Conservation (phyloP, 2,113 vertebrate genomes). For the Orthonyx spaldingii region DNA sequence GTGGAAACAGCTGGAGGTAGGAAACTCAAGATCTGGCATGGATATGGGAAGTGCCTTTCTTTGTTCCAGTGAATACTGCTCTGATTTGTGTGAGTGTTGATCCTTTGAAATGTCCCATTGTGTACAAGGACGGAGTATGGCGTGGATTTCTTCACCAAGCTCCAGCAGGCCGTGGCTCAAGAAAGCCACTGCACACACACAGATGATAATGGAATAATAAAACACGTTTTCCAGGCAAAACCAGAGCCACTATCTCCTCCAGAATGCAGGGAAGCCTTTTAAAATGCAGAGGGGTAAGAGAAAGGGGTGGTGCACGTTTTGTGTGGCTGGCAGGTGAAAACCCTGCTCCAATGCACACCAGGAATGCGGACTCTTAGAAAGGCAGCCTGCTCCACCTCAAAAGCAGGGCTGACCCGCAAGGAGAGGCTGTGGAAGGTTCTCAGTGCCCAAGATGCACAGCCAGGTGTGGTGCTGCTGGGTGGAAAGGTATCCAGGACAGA, state of each 20-base stretch:
- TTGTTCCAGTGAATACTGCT: constrained; percentile 48
- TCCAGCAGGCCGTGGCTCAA: background rate
- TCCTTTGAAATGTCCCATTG: constrained; percentile 44
- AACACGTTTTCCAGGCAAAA: background rate
- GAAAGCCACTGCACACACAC: background rate
- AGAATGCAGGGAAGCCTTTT: background rate
- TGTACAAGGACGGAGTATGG: background rate
- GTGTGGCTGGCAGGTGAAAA: background rate
- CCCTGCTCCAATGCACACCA: background rate
- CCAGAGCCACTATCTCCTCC: background rate
- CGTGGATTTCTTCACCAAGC: background rate
- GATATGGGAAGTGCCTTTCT: constrained; percentile 54
- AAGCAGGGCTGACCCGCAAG: background rate
- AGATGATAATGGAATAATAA: background rate
- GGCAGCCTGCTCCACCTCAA: background rate
- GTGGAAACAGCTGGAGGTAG: constrained; percentile 62
- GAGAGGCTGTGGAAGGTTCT: background rate
- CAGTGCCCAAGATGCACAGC: background rate
- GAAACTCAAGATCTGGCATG: constrained; percentile 62
- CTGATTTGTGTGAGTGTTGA: constrained; percentile 5
- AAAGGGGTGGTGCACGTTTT: background rate
- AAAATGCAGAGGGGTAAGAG: background rate
- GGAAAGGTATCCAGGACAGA: background rate
- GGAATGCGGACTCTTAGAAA: constrained; percentile 27
- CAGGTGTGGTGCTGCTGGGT: background rate